phyloP scores from a whole-genome alignment of 1,140 invertebrate genomes.

The Conus ventricosus region DNA sequence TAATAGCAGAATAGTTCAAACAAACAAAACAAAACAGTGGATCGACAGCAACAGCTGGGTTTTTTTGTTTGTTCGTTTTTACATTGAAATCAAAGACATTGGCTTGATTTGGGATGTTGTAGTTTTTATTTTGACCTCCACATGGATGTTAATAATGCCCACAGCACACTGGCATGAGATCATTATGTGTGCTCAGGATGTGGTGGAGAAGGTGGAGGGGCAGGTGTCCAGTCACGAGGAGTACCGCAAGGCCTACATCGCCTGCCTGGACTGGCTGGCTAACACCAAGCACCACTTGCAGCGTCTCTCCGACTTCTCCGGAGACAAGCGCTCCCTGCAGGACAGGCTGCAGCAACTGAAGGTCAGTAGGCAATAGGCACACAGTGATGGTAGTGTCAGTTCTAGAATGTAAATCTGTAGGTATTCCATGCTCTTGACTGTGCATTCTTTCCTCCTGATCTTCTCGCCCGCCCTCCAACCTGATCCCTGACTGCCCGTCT shows the following conservation, averaged over 20 bases:
- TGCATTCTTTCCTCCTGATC: neutral
- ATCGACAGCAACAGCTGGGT: no score
- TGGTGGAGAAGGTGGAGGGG: constrained; percentile 80
- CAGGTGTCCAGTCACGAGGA: constrained; percentile 92
- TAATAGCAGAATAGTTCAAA: no score
- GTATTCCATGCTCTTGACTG: neutral
- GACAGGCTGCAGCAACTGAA: constrained; percentile 87
- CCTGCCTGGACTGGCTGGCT: constrained; percentile 91
- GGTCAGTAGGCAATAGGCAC: constrained; percentile 42
- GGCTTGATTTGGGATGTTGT: no score
- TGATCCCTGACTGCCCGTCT: no score
- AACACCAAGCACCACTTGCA: constrained; percentile 88
- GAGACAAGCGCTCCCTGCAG: constrained; percentile 85
- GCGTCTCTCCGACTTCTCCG: constrained; percentile 85
- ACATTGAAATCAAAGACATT: no score
- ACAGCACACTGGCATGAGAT: no score
- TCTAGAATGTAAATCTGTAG: neutral
- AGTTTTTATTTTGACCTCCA: no score
- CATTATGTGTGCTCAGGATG: constrained; percentile 41
- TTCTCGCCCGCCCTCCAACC: no score
- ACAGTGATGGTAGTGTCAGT: neutral
- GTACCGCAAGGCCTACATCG: constrained; percentile 87
- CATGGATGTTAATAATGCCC: no score
- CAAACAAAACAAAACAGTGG: no score
- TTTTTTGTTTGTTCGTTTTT: no score